Evolutionary conservation across 2,888 invertebrate species (phyloP), one percentile per base, ranked within the genome.

Genomic region (Scaptodrosophila latifasciaeformis): DNA sequence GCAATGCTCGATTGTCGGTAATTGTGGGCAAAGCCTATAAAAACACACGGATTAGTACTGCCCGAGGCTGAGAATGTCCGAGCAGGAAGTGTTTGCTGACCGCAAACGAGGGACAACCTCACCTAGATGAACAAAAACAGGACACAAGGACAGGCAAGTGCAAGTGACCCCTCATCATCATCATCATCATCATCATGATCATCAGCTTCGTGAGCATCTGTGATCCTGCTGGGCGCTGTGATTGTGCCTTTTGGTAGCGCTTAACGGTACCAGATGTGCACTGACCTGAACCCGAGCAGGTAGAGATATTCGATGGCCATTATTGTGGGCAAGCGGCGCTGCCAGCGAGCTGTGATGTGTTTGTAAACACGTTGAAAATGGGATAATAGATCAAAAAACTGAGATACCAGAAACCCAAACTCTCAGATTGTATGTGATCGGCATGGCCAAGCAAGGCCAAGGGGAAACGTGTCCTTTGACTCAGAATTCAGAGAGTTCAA

Each of bases 301-400:
- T 7, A 24, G 30, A 7, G n/a, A n/a, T n/a, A n/a, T n/a, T n/a
- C n/a, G n/a, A n/a, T n/a, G n/a, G n/a, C n/a, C n/a, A n/a, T n/a
- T n/a, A n/a, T n/a, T n/a, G n/a, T n/a, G 18, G n/a, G 24, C 13
- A 10, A 10, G 12, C 35, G 42, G 42, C 19, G 27, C 49, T 50
- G 51, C 34, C 44, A 7, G 2, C 42, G 19, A 58, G 55, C 68
- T 71, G 70, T 69, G 67, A 67, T 75, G 72, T 75, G 75, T 75
- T 75, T 75, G 75, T 78, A 78, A 78, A 75, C 78, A 75, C 65
- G 54, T 52, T 62, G 71, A 67, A 78, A 78, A 75, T 78, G 42
- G 59, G 69, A 75, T 71, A 74, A 74, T 74, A 75, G 78, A 77
- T 77, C 75, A 74, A 65, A 30, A 65, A 61, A 48, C 65, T 12